Percentiles rank a stretch among this genome's conserved stretches.
Conservation (phyloP, 2,113 vertebrate species). For the Rhizomys pruinosus region DNA sequence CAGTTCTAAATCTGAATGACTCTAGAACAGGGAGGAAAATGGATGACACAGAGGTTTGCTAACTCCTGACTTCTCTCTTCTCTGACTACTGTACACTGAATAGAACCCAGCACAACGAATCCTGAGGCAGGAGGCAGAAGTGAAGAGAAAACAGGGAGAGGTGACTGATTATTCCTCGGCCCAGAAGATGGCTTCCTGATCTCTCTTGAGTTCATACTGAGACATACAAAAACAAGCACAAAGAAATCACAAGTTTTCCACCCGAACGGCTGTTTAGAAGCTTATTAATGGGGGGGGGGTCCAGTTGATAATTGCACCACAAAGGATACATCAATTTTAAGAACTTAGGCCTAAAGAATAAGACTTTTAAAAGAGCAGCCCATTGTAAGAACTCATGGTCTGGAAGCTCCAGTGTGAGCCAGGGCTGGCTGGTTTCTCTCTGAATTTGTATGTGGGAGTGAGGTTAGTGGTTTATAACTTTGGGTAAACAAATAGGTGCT, state of each 20-base stretch:
- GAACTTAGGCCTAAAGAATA: slow-evolving; percentile 1
- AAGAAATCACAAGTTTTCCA: not conserved
- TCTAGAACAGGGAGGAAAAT: not conserved
- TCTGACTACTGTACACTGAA: not conserved
- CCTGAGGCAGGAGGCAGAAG: not conserved
- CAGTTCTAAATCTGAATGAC: slow-evolving; percentile 25
- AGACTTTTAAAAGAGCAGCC: not conserved
- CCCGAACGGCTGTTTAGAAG: not conserved
- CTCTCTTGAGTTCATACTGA: slow-evolving; percentile 18
- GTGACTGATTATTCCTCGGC: not conserved
- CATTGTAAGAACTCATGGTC: not conserved
- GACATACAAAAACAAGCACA: not conserved
- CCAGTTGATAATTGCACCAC: not conserved
- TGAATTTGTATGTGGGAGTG: slow-evolving; percentile 45
- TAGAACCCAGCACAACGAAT: not conserved
- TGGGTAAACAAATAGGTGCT: slow-evolving; percentile 35
- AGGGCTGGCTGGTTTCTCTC: not conserved
- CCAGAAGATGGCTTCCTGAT: not conserved
- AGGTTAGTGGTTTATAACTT: slow-evolving; percentile 51
- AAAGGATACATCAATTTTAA: slow-evolving; percentile 28
- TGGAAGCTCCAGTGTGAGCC: not conserved
- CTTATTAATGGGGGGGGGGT: not conserved
- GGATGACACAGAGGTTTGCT: not conserved
- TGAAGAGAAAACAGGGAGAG: not conserved
- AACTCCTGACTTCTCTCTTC: not conserved